Conservation (phyloP, 2,113 vertebrate species). For the Propithecus coquereli region DNA sequence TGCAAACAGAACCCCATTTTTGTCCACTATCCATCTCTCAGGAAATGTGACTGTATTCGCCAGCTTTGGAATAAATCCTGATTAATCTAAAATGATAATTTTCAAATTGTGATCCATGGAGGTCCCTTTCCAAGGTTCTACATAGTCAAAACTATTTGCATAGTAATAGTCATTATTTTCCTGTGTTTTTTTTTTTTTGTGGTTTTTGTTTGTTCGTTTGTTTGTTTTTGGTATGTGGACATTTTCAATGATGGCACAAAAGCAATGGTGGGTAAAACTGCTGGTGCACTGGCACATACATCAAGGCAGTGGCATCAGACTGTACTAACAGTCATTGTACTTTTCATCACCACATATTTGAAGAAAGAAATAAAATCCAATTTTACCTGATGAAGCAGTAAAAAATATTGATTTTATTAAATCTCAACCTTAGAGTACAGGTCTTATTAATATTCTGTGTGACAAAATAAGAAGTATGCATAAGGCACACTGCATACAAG, state of each 20-base stretch:
- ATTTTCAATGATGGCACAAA: not conserved
- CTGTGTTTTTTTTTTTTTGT: not conserved
- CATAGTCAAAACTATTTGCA: not conserved
- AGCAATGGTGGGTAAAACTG: not conserved
- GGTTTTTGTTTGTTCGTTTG: too few relatives aligned
- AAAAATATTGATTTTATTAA: slow-evolving; percentile 12
- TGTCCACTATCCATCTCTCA: not conserved
- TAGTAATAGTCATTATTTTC: not conserved
- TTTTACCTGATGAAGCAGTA: not conserved
- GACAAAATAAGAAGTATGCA: not conserved
- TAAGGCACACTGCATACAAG: not conserved
- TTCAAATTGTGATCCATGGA: not conserved
- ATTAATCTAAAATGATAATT: slow-evolving; percentile 14
- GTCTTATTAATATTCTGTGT: not conserved
- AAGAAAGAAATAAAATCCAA: not conserved
- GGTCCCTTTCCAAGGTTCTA: not conserved
- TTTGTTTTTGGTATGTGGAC: not conserved
- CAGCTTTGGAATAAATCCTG: not conserved
- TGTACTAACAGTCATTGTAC: not conserved
- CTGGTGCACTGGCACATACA: not conserved
- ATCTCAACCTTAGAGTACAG: not conserved
- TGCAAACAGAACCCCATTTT: not conserved
- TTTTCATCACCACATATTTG: not conserved
- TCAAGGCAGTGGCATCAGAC: not conserved
- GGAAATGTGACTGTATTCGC: not conserved